Conservation (phyloP, 2,797 vertebrate genomes). For the Antennarius maculatus region DNA sequence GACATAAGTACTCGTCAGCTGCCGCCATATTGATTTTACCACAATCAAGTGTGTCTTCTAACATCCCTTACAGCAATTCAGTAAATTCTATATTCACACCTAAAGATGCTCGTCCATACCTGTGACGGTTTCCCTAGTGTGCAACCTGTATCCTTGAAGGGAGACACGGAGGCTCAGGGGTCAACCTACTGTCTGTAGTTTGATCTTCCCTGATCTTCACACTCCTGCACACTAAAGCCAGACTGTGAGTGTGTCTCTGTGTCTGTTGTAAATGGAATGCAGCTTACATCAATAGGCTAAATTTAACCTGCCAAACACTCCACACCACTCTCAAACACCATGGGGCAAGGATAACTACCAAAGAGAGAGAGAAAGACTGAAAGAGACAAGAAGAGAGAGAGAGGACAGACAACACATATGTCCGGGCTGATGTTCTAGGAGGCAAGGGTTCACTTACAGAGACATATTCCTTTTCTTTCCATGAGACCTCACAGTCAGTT, state of each 20-base stretch:
- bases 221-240: constrained; percentile 86
- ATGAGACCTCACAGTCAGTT: constrained; percentile 28
- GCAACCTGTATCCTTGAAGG: constrained; percentile 73
- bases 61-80: not conserved
- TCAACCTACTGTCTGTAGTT: constrained; percentile 75
- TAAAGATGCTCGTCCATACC: constrained; percentile 67
- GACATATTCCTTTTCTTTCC: constrained; percentile 17
- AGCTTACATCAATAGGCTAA: constrained; percentile 98
- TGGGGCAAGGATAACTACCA: constrained; percentile 57
- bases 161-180: constrained; percentile 73
- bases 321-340: constrained; percentile 87
- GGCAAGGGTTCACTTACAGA: constrained; percentile 22
- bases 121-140: constrained; percentile 62
- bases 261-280: constrained; percentile 91
- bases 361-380: constrained; percentile 30
- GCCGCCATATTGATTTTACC: not conserved
- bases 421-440: constrained; percentile 14
- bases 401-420: constrained; percentile 39
- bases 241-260: constrained; percentile 85
- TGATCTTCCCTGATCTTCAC: constrained; percentile 88
- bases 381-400: constrained; percentile 1
- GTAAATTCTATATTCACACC: constrained; percentile 11
- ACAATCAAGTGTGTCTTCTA: not conserved
- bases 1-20: not conserved
- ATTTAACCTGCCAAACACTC: constrained; percentile 94